Conservation (phyloP, 2,797 vertebrate species). For the Peromyscus eremicus region DNA sequence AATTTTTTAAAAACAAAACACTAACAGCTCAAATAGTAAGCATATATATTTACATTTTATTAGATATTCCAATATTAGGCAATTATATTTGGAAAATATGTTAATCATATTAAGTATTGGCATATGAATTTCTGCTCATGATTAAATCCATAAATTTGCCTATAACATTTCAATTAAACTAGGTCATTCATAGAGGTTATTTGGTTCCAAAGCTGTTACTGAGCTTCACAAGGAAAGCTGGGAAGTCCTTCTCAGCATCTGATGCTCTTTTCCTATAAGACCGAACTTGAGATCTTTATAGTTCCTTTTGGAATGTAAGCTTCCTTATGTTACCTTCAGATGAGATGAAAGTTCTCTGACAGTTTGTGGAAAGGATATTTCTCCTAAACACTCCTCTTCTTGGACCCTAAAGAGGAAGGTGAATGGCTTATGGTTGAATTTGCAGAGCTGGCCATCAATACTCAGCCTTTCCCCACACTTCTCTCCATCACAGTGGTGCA, state of each 20-base stretch:
- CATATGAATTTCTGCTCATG: background rate
- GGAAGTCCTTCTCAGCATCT: background rate
- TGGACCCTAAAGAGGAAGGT: background rate
- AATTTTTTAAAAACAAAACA: background rate
- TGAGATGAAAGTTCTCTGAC: background rate
- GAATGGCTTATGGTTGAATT: background rate
- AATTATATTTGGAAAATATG: background rate
- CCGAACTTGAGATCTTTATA: background rate
- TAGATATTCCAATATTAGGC: background rate
- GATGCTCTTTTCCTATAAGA: background rate
- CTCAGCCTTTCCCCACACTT: background rate
- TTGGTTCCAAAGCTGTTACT: background rate
- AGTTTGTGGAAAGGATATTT: constrained; percentile 1
- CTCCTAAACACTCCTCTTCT: background rate
- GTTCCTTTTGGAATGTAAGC: background rate
- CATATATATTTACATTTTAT: background rate
- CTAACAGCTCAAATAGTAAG: background rate
- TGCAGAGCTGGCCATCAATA: background rate
- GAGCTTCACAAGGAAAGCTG: background rate
- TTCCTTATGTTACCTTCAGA: background rate
- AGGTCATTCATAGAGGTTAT: background rate
- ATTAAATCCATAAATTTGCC: background rate
- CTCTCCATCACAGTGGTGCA: background rate
- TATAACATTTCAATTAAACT: constrained; percentile 25
- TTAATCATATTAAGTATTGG: background rate